Percentiles rank a stretch among this genome's conserved stretches.
Conservation (phyloP, 2,113 vertebrate species). For the Lathamus discolor region DNA sequence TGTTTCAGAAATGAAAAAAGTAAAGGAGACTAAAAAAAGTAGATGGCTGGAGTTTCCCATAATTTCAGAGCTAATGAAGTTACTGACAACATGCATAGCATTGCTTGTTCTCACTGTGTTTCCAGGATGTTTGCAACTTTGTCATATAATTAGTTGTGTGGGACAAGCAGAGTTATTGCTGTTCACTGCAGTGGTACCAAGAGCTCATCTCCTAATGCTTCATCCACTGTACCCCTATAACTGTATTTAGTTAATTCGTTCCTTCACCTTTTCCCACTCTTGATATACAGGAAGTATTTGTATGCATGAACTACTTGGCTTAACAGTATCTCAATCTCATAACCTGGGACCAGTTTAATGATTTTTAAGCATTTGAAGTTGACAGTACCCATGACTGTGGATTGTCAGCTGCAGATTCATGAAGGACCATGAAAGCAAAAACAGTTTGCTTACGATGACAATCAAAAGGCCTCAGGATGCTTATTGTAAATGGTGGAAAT, state of each 20-base stretch:
- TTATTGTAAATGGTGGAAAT: background rate
- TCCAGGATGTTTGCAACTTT: background rate
- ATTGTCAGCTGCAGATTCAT: background rate
- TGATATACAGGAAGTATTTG: background rate
- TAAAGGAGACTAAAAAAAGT: background rate
- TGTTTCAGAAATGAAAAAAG: background rate
- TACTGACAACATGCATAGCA: background rate
- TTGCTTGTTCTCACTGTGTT: background rate
- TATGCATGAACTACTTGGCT: background rate
- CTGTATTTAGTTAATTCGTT: background rate
- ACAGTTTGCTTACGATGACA: background rate
- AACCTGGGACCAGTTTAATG: background rate
- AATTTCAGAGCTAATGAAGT: background rate
- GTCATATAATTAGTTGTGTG: background rate
- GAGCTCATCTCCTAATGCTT: background rate
- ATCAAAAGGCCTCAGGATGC: background rate
- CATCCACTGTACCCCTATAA: background rate
- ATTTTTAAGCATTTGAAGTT: background rate
- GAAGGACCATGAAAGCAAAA: background rate
- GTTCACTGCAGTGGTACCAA: background rate
- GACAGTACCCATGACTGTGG: background rate
- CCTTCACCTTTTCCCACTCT: background rate
- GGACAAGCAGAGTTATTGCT: background rate
- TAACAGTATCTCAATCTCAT: background rate
- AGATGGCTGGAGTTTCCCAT: background rate